These are phyloP conservation scores for Columba livia DNA, from an alignment of 2,113 vertebrate genomes.

Conservation along the genomic window DNA sequence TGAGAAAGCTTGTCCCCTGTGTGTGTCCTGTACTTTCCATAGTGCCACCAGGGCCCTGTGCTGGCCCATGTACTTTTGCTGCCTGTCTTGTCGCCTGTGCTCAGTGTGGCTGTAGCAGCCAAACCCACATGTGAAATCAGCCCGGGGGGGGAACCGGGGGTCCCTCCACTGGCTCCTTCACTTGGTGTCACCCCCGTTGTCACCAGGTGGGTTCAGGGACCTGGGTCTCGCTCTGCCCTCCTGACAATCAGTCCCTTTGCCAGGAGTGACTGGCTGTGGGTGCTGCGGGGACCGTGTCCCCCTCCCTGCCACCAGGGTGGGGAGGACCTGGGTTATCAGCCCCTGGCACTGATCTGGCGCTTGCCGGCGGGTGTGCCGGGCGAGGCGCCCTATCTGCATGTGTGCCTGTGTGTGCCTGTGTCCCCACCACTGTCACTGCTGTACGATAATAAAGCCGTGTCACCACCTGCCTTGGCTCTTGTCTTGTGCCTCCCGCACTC, in stretches of 20 bases:
- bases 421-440: background rate
- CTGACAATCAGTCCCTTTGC: too few species aligned
- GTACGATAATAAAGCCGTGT: constrained; percentile 53
- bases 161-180: background rate
- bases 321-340: background rate
- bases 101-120: background rate
- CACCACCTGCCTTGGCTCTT: background rate
- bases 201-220: fast-evolving
- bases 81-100: background rate
- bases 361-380: background rate
- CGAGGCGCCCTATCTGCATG: constrained; percentile 11
- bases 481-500: background rate
- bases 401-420: background rate
- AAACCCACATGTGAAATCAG: background rate
- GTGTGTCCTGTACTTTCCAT: background rate
- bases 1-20: background rate
- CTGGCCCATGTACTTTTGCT: background rate
- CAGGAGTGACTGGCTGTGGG: background rate
- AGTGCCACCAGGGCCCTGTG: background rate
- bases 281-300: background rate
- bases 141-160: background rate
- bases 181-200: background rate
- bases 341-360: background rate
- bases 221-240: fast-evolving
- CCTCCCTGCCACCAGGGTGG: background rate